Percentiles rank a stretch among this genome's conserved stretches.
These are phyloP conservation scores for Tanypteryx hageni DNA, from an alignment of 2,888 invertebrate species.

Conservation along the genomic window DNA sequence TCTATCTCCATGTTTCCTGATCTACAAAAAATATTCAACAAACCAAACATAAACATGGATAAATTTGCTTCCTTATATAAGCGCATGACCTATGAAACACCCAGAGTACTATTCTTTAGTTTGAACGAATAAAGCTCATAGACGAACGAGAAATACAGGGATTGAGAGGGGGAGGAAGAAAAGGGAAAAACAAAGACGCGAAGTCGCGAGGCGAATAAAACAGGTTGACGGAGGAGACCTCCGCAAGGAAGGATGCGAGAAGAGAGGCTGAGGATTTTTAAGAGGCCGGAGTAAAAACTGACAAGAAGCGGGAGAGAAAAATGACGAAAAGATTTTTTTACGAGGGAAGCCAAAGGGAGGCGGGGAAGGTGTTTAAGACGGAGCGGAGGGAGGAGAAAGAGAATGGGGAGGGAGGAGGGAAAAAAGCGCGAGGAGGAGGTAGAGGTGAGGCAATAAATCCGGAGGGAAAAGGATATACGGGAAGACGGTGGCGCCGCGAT, in stretches of 20 bases:
- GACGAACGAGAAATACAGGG: slow-evolving; percentile 14
- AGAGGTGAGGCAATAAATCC: slow-evolving; percentile 41
- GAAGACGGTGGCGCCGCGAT: slow-evolving; percentile 48
- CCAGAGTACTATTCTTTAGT: too few species aligned
- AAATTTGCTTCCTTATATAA: too few species aligned
- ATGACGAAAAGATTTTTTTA: slow-evolving; percentile 33
- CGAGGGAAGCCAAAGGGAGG: too few species aligned
- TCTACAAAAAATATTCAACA: too few species aligned
- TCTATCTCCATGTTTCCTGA: too few species aligned
- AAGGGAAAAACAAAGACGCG: slow-evolving; percentile 8
- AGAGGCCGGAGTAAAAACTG: background rate
- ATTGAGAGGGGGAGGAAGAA: background rate
- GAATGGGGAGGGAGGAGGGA: background rate
- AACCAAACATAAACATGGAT: too few species aligned
- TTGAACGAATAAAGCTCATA: too few species aligned
- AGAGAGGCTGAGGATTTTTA: background rate
- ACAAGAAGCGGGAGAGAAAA: background rate
- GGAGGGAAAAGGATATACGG: slow-evolving; percentile 13
- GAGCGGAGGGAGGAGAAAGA: background rate
- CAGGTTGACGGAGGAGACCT: background rate
- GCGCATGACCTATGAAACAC: too few species aligned
- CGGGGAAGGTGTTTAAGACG: background rate
- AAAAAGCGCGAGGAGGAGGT: background rate
- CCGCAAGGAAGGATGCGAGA: background rate
- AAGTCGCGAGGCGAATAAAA: background rate